Evolutionary conservation across 2,113 vertebrate species (phyloP), one percentile per base, ranked within the genome.

Genomic region (Hemichromis elongatus): DNA sequence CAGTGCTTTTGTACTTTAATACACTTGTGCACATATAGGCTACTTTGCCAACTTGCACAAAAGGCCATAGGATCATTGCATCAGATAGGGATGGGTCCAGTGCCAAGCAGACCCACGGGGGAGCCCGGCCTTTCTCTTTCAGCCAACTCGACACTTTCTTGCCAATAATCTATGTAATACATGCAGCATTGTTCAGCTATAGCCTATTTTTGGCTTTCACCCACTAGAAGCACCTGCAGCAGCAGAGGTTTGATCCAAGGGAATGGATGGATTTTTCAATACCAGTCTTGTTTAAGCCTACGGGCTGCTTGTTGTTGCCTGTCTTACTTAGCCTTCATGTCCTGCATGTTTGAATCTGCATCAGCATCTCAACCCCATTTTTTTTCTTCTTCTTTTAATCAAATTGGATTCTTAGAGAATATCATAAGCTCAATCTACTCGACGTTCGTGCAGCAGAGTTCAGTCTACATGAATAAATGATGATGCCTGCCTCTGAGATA

Each of bases 391-490:
- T 45, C 28, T 33, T 33, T 54, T 33, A 10, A 28, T 81, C 14
- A 56, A 14, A 35, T 59, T 78, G 11, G 54, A 47, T 81, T 80
- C 30, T 21, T 30, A 19, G 73, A 80, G 53, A 87, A 82, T 75
- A 81, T 86, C 50, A 77, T n/a, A 24, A 63, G 2, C 10, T 75
- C 24, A n/a, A 52, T 81, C 84, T 66, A 18, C 83, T 88, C 77
- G 16, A 77, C 86, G 73, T 92, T 89, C 80, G 86, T 87, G 93
- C 92, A 82, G 82, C 18, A 55, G 90, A 92, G 91, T 92, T 90
- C 85, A 89, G 77, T 86, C 80, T 77, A 57, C 91, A 94, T 95
- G 90, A 95, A 95, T 95, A 94, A 95, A 94, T 94, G 14, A 95
- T 95, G 90, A 93, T 93, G 90, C 90, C 86, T 91, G 89, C 91